Conservation (phyloP, 64 coral and sea anemone species). For the Actinia equina region DNA sequence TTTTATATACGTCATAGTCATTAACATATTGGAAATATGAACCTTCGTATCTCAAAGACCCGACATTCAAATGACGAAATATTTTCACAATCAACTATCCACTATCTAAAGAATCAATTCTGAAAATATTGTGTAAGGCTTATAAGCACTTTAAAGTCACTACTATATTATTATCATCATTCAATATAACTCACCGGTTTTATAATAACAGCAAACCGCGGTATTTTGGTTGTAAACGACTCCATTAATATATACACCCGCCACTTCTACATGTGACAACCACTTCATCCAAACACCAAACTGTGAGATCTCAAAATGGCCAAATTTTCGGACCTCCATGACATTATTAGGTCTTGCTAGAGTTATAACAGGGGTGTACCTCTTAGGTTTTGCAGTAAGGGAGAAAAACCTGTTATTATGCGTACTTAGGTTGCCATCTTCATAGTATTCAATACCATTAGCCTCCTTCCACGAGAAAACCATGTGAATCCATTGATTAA, state of each 20-base stretch:
- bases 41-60: too few relatives aligned
- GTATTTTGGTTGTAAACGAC: slow-evolving; percentile 29
- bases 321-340: slow-evolving; percentile 32
- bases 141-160: too few relatives aligned
- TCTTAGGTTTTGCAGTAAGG: slow-evolving; percentile 14
- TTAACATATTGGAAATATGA: too few relatives aligned
- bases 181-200: slow-evolving; percentile 34
- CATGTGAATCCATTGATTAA: slow-evolving; percentile 51
- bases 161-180: too few relatives aligned
- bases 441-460: slow-evolving; percentile 30
- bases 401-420: slow-evolving; percentile 33
- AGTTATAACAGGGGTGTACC: slow-evolving; percentile 71
- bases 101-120: too few relatives aligned
- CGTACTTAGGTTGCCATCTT: slow-evolving; percentile 70
- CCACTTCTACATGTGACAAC: slow-evolving; percentile 41
- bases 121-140: too few relatives aligned
- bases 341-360: slow-evolving; percentile 60
- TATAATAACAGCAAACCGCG: slow-evolving; percentile 62
- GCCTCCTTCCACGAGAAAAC: slow-evolving; percentile 35
- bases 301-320: slow-evolving; percentile 83
- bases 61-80: too few relatives aligned
- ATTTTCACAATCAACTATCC: too few relatives aligned
- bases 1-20: too few relatives aligned
- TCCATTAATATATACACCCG: slow-evolving; percentile 43
- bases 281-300: slow-evolving; percentile 80